Percentiles rank a stretch among this genome's conserved stretches.
phyloP scores from a whole-genome alignment of 2,113 vertebrate genomes.

The Sapajus apella region DNA sequence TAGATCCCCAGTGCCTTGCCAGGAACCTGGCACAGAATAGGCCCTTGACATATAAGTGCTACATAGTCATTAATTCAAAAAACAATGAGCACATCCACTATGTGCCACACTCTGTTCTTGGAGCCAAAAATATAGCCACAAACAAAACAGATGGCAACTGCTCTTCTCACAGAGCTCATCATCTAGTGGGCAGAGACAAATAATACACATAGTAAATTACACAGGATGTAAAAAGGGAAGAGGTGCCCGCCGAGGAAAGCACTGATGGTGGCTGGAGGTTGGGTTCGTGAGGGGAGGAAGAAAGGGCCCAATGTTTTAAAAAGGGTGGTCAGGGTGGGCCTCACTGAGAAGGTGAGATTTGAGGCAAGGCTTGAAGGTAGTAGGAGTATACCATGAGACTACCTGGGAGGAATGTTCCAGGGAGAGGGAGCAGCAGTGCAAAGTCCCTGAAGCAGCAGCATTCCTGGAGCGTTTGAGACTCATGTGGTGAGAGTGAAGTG shows the following conservation, averaged over 20 bases:
- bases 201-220: background rate
- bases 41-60: background rate
- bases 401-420: background rate
- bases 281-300: background rate
- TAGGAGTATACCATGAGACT: background rate
- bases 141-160: background rate
- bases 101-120: background rate
- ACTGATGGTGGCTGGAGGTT: background rate
- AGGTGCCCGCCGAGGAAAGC: background rate
- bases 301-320: background rate
- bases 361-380: background rate
- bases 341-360: background rate
- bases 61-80: background rate
- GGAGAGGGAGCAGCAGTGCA: background rate
- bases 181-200: background rate
- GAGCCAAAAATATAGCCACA: background rate
- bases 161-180: background rate
- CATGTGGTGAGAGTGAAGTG: accelerated
- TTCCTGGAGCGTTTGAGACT: background rate
- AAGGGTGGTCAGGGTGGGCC: background rate
- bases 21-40: background rate
- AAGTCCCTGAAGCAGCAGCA: background rate
- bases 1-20: background rate
- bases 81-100: background rate
- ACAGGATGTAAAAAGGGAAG: background rate